phyloP scores from a whole-genome alignment of 2,888 invertebrate genomes.

The Brenthis ino region DNA sequence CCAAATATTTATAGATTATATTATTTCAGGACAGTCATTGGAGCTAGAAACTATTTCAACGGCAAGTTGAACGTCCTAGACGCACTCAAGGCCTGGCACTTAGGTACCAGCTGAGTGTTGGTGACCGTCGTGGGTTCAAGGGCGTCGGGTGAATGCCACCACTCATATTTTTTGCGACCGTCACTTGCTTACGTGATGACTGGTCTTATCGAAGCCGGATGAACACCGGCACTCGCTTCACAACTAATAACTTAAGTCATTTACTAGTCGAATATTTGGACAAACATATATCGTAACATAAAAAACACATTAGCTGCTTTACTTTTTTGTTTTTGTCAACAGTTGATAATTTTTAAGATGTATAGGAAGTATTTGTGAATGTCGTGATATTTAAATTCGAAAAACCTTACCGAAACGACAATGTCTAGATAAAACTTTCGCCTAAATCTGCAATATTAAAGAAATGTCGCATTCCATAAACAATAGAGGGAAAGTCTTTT shows the following conservation, averaged over 20 bases:
- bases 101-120: constrained; percentile 70
- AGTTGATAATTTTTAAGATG: constrained; percentile 2
- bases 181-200: constrained; percentile 64
- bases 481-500: constrained; percentile 11
- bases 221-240: constrained; percentile 56
- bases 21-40: constrained; percentile 39
- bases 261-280: constrained; percentile 25
- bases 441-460: constrained; percentile 1
- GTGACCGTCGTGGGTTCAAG: constrained; percentile 73
- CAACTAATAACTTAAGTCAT: constrained; percentile 48
- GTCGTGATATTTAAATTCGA: too few species aligned
- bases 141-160: constrained; percentile 78
- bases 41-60: constrained; percentile 50
- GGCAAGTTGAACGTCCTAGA: constrained; percentile 72
- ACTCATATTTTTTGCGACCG: constrained; percentile 66
- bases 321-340: background rate
- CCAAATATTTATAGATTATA: constrained; percentile 23
- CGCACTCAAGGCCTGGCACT: constrained; percentile 68
- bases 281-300: constrained; percentile 11
- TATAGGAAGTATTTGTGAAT: background rate
- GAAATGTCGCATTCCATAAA: constrained; percentile 2
- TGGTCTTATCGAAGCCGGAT: constrained; percentile 69
- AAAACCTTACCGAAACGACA: too few species aligned
- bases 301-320: constrained; percentile 4
- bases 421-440: too few species aligned